Percentiles rank a stretch among this genome's conserved stretches.
phyloP scores from a whole-genome alignment of 2,113 vertebrate genomes.

The Ursus arctos region DNA sequence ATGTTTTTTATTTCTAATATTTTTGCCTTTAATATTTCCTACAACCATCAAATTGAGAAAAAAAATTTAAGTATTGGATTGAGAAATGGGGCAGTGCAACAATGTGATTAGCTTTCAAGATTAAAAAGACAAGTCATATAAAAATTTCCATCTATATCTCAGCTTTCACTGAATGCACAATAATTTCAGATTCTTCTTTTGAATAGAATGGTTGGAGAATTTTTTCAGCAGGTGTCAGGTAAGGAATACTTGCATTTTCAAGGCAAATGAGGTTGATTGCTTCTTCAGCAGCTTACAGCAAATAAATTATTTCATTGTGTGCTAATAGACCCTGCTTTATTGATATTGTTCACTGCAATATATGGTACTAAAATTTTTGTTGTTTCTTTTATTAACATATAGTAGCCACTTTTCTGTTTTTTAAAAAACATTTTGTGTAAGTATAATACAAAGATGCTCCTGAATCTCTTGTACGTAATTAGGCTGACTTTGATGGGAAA shows the following conservation, averaged over 20 bases:
- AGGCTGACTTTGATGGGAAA: background rate
- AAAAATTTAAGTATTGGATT: background rate
- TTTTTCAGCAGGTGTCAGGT: background rate
- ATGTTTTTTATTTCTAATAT: background rate
- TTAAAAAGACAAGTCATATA: background rate
- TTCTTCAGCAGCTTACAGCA: background rate
- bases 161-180: background rate
- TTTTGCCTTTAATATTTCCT: background rate
- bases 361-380: background rate
- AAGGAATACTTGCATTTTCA: background rate
- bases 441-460: background rate
- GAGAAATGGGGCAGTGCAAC: background rate
- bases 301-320: constrained; percentile 13
- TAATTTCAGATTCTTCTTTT: constrained; percentile 9
- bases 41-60: background rate
- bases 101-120: background rate
- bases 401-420: background rate
- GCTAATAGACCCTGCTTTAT: background rate
- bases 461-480: background rate
- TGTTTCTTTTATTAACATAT: background rate
- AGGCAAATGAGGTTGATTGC: background rate
- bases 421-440: background rate
- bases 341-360: background rate
- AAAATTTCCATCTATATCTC: background rate
- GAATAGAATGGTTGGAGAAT: background rate